Evolutionary conservation across 2,888 invertebrate species (phyloP).

Genomic region (Anthrax anthrax): DNA sequence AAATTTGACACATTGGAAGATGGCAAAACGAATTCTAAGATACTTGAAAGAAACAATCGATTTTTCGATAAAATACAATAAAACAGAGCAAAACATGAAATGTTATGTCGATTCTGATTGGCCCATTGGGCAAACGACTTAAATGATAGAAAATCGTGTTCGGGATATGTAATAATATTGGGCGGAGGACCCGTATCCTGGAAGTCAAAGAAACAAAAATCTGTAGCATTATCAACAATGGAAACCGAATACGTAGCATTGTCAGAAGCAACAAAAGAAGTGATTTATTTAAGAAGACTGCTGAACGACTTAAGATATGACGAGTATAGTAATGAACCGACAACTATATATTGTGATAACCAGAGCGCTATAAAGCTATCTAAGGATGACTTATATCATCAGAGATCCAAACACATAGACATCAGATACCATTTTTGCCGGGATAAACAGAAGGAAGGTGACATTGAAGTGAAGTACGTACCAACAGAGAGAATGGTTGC

Average conservation of each 20-base stretch:
- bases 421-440: no score
- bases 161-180: conserved; percentile 6
- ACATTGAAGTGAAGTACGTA: no score
- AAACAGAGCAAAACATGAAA: conserved; percentile 1
- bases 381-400: no score
- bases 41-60: not conserved
- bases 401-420: no score
- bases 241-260: conserved; percentile 22
- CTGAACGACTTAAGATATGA: no score
- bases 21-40: not conserved
- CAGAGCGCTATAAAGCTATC: no score
- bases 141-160: not conserved
- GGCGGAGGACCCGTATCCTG: conserved; percentile 4
- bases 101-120: conserved; percentile 7
- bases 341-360: no score
- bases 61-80: not conserved
- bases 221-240: conserved; percentile 16
- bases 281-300: conserved; percentile 4
- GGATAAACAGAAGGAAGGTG: no score
- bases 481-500: no score
- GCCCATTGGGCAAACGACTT: conserved; percentile 10
- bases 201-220: conserved; percentile 7
- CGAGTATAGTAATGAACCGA: no score
- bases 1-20: no score
- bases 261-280: conserved; percentile 16